phyloP scores from a whole-genome alignment of 2,888 invertebrate genomes.

The Caenorhabditis sp. region DNA sequence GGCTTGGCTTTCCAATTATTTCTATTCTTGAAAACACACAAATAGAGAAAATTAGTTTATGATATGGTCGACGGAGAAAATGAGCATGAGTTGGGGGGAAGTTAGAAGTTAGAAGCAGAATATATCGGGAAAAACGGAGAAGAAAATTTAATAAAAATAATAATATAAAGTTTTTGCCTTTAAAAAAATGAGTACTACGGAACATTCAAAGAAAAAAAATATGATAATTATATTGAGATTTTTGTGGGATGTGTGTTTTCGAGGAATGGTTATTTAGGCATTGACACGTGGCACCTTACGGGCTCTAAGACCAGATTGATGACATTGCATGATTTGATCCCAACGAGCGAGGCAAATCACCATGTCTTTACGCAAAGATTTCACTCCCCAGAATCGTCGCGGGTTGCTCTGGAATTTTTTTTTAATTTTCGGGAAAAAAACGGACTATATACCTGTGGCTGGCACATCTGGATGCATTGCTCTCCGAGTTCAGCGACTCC shows the following conservation, averaged over 20 bases:
- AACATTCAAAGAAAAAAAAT: too few relatives aligned
- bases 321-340: conserved; percentile 82
- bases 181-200: conserved; percentile 15
- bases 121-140: neutral
- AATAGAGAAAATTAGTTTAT: conserved; percentile 33
- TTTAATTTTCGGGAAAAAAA: neutral
- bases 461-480: conserved; percentile 80
- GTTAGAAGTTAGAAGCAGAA: neutral
- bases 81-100: conserved; percentile 9
- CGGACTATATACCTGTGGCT: conserved; percentile 73
- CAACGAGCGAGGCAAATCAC: conserved; percentile 82
- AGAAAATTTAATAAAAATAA: neutral
- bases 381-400: conserved; percentile 80
- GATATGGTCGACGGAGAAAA: conserved; percentile 27
- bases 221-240: conserved; percentile 32
- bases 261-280: conserved; percentile 30
- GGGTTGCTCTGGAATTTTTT: conserved; percentile 76
- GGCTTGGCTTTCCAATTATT: neutral
- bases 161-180: neutral
- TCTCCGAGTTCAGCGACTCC: conserved; percentile 80
- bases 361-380: conserved; percentile 81
- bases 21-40: neutral
- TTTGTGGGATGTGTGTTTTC: conserved; percentile 4
- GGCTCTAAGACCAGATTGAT: conserved; percentile 81
- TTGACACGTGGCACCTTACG: conserved; percentile 76